Evolutionary conservation across 2,888 invertebrate genomes (phyloP).

Genomic region (Yponomeuta malinellus): DNA sequence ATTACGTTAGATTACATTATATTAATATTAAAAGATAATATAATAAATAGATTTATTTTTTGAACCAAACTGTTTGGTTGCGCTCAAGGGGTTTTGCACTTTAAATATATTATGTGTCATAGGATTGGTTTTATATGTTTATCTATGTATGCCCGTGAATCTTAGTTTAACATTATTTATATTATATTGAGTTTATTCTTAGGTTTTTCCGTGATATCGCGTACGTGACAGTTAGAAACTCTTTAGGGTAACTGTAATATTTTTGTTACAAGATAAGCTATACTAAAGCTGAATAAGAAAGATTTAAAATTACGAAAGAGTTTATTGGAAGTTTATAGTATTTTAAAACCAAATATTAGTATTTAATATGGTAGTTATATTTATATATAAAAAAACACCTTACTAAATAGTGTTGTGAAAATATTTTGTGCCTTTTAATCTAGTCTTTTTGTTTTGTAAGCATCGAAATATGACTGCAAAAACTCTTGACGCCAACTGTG

Average conservation of each 20-base stretch:
- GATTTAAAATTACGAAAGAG: slow-evolving; percentile 21
- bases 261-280: background rate
- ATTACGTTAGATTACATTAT: background rate
- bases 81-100: slow-evolving; percentile 13
- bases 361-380: slow-evolving; percentile 15
- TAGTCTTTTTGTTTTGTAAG: slow-evolving; percentile 38
- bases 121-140: background rate
- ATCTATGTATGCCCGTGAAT: background rate
- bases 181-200: background rate
- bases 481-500: background rate
- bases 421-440: slow-evolving; percentile 52
- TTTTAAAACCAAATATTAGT: slow-evolving; percentile 45
- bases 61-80: background rate
- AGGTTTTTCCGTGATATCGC: background rate
- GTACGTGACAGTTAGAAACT: background rate
- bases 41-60: background rate
- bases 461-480: slow-evolving; percentile 9
- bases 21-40: background rate
- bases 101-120: slow-evolving; percentile 11
- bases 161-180: background rate
- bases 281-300: background rate
- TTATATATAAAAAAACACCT: slow-evolving; percentile 13
- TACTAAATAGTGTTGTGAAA: slow-evolving; percentile 17
- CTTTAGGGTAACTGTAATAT: slow-evolving; percentile 18
- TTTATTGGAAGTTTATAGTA: slow-evolving; percentile 44